A percentile compares a stretch with the other conserved stretches of the same genome.
phyloP scores from a whole-genome alignment of 2,888 invertebrate species.

The Hypomecis atomaria region DNA sequence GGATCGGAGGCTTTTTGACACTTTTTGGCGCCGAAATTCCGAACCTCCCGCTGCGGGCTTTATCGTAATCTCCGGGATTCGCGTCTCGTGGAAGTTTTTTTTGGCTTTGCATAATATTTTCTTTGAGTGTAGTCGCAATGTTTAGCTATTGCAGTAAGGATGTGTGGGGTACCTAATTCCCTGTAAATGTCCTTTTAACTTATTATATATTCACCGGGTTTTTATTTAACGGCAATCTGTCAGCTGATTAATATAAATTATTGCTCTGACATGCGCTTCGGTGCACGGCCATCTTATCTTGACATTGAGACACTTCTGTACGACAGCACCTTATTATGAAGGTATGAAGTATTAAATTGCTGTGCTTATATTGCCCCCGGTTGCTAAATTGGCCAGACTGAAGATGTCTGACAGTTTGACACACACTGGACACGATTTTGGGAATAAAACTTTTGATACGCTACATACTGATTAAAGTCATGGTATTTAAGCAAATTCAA shows the following conservation, averaged over 20 bases:
- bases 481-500: background rate
- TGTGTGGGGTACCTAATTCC: background rate
- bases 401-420: constrained; percentile 12
- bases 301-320: constrained; percentile 11
- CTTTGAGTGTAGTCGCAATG: constrained; percentile 44
- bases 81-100: constrained; percentile 50
- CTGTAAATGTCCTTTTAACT: too few relatives aligned
- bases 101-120: constrained; percentile 56
- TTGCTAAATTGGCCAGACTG: constrained; percentile 1
- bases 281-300: constrained; percentile 14
- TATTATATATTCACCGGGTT: constrained; percentile 47
- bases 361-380: background rate
- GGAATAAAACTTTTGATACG: constrained; percentile 6
- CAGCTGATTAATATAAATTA: constrained; percentile 62
- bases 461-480: background rate
- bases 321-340: constrained; percentile 17
- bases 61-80: constrained; percentile 66
- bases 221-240: constrained; percentile 53
- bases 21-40: constrained; percentile 61
- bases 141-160: constrained; percentile 24
- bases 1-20: constrained; percentile 56
- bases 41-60: constrained; percentile 55
- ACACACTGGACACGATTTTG: background rate
- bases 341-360: constrained; percentile 1
- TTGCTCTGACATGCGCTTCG: constrained; percentile 43